Base-by-base conservation (phyloP, 2,888 invertebrate genomes). In the Amiota mariae region DNA sequence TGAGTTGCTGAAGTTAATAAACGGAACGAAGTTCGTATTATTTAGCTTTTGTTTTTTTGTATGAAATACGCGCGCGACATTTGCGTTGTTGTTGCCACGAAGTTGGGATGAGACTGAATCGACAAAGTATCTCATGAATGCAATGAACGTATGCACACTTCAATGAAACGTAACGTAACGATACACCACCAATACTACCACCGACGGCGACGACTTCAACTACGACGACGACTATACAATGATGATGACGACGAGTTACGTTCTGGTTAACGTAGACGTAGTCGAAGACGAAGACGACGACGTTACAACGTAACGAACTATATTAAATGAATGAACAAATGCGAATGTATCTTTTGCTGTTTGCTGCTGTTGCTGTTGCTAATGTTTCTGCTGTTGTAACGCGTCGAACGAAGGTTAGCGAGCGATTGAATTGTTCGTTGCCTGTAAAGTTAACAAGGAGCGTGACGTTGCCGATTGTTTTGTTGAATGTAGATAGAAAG, bases 61-160 rank as follows among this genome's bases (percentile, higher is more conserved):
- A 36, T 36, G n/a, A 15, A 15, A 70, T 71, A 67, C 73, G 70
- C 59, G 68, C 57, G 70, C 70, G 72, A 54, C 61, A 36, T 47
- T 15, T 18, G 48, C 24, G 85, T 85, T 87, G 81, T 86, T 84
- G 77, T 81, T 82, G 83, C 78, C 80, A 81, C 85, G 80, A 84
- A 81, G 84, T 79, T 85, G 84, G 84, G 81, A 81, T 85, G 86
- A 87, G 87, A 85, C 87, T 86, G 80, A 83, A 78, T 63, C 24
- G 63, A 12, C 63, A 46, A 68, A 68, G 51, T 68, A 51, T 68
- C 67, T 68, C 54, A 68, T 54, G 49, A 8, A 68, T 71, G 73
- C 78, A 77, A 74, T 79, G 73, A 76, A 48, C 74, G 73, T 74
- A 75, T 70, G 51, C 15, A 59, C 24, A n/a, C 73, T 36, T 36